Evolutionary conservation across 1,140 invertebrate species (phyloP).

Genomic region (Cotesia vestalis): DNA sequence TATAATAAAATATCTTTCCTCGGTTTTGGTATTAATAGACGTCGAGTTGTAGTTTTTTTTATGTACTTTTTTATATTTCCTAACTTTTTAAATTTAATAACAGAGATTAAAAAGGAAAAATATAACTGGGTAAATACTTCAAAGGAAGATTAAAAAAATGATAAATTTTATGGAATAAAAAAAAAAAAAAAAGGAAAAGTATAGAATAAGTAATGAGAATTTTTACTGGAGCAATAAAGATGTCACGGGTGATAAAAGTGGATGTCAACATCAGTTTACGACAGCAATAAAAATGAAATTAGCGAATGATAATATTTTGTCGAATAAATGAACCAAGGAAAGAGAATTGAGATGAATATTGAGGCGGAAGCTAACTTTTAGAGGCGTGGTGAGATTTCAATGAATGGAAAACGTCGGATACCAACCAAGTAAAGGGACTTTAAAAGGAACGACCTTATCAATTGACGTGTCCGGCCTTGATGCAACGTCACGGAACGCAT

Average conservation of each 20-base stretch:
- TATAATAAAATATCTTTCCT: constrained; percentile 23
- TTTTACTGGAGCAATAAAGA: no score
- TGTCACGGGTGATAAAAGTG: no score
- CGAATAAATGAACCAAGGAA: constrained; percentile 15
- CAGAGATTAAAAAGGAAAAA: no score
- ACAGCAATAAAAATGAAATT: background rate
- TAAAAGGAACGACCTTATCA: constrained; percentile 65
- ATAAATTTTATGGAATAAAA: background rate
- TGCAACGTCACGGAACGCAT: constrained; percentile 42
- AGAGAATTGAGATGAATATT: no score
- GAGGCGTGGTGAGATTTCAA: constrained; percentile 57
- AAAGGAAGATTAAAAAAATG: no score
- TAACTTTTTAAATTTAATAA: no score
- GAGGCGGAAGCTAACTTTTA: constrained; percentile 22
- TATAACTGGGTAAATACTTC: no score
- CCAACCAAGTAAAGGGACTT: constrained; percentile 46
- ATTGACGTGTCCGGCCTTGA: constrained; percentile 61
- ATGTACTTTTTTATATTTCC: no score
- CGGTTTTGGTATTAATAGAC: background rate
- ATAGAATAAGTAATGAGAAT: no score
- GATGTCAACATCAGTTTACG: background rate
- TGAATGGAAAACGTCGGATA: constrained; percentile 59
- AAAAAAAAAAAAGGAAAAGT: background rate
- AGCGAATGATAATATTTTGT: background rate
- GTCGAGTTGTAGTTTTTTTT: constrained; percentile 16